These are phyloP conservation scores for Fulica atra DNA, from an alignment of 2,113 vertebrate species.

Conservation along the genomic window DNA sequence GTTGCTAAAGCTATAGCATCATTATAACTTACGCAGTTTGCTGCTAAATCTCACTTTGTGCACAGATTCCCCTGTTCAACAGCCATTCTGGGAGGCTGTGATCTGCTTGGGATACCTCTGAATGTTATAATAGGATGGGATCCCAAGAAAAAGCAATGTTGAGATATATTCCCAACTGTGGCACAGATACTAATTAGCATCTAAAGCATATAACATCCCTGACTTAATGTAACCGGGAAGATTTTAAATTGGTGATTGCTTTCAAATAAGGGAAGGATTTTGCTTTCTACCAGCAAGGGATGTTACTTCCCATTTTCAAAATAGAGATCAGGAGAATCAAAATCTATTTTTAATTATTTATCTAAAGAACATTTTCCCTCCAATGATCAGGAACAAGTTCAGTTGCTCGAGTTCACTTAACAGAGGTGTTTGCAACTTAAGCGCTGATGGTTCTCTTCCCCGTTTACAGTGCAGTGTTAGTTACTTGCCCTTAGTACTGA, in stretches of 20 bases:
- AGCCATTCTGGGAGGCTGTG: background rate
- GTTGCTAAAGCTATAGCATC: background rate
- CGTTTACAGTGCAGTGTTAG: background rate
- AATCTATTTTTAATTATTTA: background rate
- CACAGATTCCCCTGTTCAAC: background rate
- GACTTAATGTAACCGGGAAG: rapidly evolving
- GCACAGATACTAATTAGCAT: background rate
- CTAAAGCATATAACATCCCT: background rate
- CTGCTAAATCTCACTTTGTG: background rate
- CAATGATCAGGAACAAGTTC: background rate
- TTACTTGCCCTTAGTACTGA: background rate
- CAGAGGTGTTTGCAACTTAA: background rate
- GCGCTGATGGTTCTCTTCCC: background rate
- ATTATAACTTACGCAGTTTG: background rate
- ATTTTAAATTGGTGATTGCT: background rate
- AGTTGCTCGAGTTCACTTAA: background rate
- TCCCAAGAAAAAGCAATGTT: background rate
- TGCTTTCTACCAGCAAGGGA: background rate
- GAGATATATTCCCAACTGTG: background rate
- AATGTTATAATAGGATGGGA: background rate
- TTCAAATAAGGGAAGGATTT: background rate
- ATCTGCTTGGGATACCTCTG: background rate
- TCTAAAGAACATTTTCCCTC: background rate
- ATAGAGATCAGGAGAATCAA: background rate
- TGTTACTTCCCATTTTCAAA: background rate